These are phyloP conservation scores for Drosophila merina DNA, from an alignment of 2,888 invertebrate genomes.

Conservation along the genomic window DNA sequence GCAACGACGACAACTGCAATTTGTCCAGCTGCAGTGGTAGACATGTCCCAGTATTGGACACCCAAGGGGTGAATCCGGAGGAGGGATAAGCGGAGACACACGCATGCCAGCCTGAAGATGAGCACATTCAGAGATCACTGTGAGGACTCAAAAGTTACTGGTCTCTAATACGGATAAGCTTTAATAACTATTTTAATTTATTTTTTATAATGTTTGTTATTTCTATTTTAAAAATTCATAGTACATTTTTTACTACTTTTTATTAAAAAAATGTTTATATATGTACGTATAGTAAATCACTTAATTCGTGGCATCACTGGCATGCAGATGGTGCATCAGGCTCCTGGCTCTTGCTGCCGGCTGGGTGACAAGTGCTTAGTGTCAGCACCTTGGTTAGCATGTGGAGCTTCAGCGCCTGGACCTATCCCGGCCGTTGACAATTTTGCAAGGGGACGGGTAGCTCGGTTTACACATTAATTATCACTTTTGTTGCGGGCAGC, in stretches of 20 bases:
- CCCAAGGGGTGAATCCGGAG: conserved; percentile 13
- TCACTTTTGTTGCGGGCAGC: conserved; percentile 74
- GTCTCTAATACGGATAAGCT: not conserved
- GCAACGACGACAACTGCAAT: conserved; percentile 79
- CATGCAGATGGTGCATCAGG: conserved; percentile 20
- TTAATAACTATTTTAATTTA: not conserved
- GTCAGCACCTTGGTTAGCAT: conserved; percentile 79
- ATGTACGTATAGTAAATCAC: not conserved
- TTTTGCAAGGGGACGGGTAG: conserved; percentile 53
- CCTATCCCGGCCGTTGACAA: conserved; percentile 64
- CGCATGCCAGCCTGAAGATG: conserved; percentile 46
- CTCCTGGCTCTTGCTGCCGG: conserved; percentile 40
- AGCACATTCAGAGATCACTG: conserved; percentile 32
- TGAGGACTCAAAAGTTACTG: conserved; percentile 20
- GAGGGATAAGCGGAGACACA: conserved; percentile 37
- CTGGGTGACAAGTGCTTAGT: conserved; percentile 81
- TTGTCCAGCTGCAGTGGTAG: conserved; percentile 71
- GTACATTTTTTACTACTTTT: no score
- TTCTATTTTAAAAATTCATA: not conserved
- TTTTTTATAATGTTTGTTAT: not conserved
- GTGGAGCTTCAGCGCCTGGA: conserved; percentile 41
- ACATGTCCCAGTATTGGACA: conserved; percentile 29
- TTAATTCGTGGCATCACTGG: conserved; percentile 26
- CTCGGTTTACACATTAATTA: conserved; percentile 83
- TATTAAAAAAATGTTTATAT: not conserved